A percentile compares a stretch with the other conserved stretches of the same genome.
phyloP scores from a whole-genome alignment of 1,140 invertebrate species.

The Drosophila saltans region DNA sequence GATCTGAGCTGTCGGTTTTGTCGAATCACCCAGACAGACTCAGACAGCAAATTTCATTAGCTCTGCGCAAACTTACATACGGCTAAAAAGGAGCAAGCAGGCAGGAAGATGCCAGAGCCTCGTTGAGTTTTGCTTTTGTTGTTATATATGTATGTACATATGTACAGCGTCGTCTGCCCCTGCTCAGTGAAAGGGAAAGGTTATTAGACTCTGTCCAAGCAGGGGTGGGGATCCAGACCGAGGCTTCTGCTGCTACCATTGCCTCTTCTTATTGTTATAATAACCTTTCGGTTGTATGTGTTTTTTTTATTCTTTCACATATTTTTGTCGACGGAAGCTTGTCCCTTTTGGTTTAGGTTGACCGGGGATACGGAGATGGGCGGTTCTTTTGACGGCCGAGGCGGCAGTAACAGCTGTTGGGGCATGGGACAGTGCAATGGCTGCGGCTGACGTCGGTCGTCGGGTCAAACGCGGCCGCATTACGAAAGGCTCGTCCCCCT shows the following conservation, averaged over 20 bases:
- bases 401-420: conserved; percentile 25
- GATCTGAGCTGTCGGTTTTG: conserved; percentile 3
- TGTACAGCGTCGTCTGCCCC: conserved; percentile 43
- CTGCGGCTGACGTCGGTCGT: conserved; percentile 49
- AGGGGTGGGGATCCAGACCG: conserved; percentile 56
- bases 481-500: conserved; percentile 39
- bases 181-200: conserved; percentile 70
- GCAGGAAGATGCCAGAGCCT: conserved; percentile 49
- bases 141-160: not conserved
- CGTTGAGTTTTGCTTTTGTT: conserved; percentile 46
- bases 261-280: conserved; percentile 75
- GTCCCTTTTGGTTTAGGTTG: not conserved
- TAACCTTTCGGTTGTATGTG: conserved; percentile 64
- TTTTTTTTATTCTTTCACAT: conserved; percentile 35
- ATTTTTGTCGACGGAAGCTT: conserved; percentile 60
- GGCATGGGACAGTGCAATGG: conserved; percentile 50
- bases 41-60: conserved; percentile 58
- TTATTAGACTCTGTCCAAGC: conserved; percentile 66
- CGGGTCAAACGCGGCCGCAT: conserved; percentile 24
- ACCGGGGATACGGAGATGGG: conserved; percentile 6
- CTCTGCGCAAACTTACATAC: conserved; percentile 52
- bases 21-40: conserved; percentile 6
- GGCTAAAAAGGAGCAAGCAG: conserved; percentile 37
- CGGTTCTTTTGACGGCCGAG: conserved; percentile 31
- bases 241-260: conserved; percentile 39